Percentiles rank a stretch among this genome's conserved stretches.
phyloP scores from a whole-genome alignment of 2,113 vertebrate genomes.

The Desmodus rotundus region DNA sequence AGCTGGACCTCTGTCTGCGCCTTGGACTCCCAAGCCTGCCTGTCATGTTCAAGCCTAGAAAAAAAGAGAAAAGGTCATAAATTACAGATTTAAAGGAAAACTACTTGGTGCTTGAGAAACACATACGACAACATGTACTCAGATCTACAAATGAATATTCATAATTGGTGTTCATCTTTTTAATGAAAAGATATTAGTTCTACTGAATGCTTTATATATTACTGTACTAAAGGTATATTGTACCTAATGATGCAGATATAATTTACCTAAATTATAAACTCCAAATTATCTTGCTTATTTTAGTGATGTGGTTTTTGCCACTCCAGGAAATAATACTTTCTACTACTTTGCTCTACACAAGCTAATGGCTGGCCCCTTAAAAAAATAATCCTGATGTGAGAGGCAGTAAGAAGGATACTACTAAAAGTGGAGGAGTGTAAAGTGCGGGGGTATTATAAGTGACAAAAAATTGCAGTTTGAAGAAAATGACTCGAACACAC shows the following conservation, averaged over 20 bases:
- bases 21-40: constrained; percentile 80
- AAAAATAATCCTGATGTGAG: neutral
- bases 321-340: neutral
- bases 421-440: neutral
- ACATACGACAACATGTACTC: neutral
- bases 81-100: constrained; percentile 13
- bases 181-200: neutral
- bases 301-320: neutral
- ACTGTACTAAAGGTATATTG: neutral
- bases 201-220: neutral
- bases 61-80: neutral
- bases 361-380: neutral
- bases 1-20: constrained; percentile 79
- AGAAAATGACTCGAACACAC: neutral
- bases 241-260: neutral
- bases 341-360: neutral
- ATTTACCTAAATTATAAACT: constrained; percentile 29
- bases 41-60: constrained; percentile 84
- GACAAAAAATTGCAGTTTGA: neutral
- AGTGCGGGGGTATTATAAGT: neutral
- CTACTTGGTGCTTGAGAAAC: neutral
- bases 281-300: constrained; percentile 23
- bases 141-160: constrained; percentile 14
- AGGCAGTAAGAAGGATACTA: neutral
- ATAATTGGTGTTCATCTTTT: neutral